A percentile compares a stretch with the other conserved stretches of the same genome.
These are phyloP conservation scores for Cossypha heuglini DNA, from an alignment of 2,797 vertebrate genomes.

Conservation along the genomic window DNA sequence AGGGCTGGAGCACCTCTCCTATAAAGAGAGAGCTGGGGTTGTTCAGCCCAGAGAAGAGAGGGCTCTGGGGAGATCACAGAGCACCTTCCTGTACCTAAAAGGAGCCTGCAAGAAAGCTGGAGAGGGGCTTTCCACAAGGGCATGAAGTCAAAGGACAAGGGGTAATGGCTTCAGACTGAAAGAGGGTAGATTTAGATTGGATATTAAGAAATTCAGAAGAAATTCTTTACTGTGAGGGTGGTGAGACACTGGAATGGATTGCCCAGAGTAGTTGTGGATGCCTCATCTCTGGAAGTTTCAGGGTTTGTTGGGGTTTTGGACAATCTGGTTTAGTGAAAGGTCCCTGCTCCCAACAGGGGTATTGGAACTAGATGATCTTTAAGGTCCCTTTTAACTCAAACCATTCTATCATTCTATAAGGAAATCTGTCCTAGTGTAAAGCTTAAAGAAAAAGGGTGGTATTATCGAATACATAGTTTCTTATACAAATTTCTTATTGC, in stretches of 20 bases:
- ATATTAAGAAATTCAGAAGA: background rate
- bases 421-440: background rate
- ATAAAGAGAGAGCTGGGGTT: background rate
- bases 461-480: background rate
- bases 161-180: background rate
- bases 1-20: background rate
- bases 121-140: background rate
- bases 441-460: background rate
- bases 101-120: background rate
- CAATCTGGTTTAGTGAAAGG: background rate
- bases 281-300: background rate
- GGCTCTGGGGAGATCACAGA: background rate
- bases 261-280: background rate
- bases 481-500: background rate
- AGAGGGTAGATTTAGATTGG: background rate
- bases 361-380: background rate
- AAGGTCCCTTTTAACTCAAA: background rate
- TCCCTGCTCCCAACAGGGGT: background rate
- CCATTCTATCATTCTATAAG: background rate
- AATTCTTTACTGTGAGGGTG: background rate
- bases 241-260: background rate
- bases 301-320: background rate
- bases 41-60: background rate
- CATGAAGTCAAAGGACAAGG: background rate
- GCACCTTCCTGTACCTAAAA: background rate